Evolutionary conservation across 1,140 invertebrate genomes (phyloP).

Genomic region (Heliconius melpomene): DNA sequence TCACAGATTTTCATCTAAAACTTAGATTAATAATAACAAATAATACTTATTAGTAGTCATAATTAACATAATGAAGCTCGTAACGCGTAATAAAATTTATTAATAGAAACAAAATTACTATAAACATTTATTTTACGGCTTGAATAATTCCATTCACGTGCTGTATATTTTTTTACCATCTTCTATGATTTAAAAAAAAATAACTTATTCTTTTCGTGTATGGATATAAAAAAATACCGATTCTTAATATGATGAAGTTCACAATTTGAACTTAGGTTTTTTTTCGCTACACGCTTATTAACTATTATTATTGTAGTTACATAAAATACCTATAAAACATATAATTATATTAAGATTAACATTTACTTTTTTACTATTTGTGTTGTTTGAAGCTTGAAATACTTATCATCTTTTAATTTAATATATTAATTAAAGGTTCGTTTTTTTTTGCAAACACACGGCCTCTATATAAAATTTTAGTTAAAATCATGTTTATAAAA

Average conservation of each 20-base stretch:
- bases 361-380: neutral
- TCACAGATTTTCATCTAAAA: too few species aligned
- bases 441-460: neutral
- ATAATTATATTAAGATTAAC: neutral
- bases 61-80: too few species aligned
- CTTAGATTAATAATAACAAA: neutral
- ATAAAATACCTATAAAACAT: slow-evolving; percentile 1
- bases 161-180: neutral
- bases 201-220: neutral
- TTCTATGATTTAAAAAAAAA: neutral
- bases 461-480: neutral
- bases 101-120: neutral
- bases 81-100: neutral
- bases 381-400: neutral
- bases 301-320: neutral
- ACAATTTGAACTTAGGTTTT: neutral
- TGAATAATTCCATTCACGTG: neutral
- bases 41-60: too few species aligned
- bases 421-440: neutral
- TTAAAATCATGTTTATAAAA: neutral
- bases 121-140: neutral
- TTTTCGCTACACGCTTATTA: neutral
- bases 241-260: neutral
- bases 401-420: neutral
- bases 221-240: neutral